These are phyloP conservation scores for Oscheius sp. DNA, from an alignment of 2,888 invertebrate genomes.

Conservation along the genomic window DNA sequence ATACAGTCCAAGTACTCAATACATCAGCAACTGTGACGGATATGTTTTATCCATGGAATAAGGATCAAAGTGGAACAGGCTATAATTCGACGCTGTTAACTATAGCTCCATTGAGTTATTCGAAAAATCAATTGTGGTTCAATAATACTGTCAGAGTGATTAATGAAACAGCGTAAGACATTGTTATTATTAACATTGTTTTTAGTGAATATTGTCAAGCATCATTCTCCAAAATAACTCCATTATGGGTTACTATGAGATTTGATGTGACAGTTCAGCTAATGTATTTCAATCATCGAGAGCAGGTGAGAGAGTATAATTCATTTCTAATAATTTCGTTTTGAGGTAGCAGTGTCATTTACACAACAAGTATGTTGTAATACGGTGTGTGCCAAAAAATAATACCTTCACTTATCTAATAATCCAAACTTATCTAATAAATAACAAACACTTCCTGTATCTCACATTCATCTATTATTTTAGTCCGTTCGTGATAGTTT, in stretches of 20 bases:
- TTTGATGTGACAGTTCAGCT: slow-evolving; percentile 63
- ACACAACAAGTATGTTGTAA: too few relatives aligned
- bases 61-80: slow-evolving; percentile 58
- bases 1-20: slow-evolving; percentile 67
- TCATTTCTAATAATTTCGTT: too few relatives aligned
- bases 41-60: slow-evolving; percentile 54
- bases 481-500: too few relatives aligned
- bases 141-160: slow-evolving; percentile 58
- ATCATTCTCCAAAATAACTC: slow-evolving; percentile 52
- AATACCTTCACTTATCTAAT: too few relatives aligned
- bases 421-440: too few relatives aligned
- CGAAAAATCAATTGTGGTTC: slow-evolving; percentile 46
- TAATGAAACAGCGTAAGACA: slow-evolving; percentile 37
- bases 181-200: slow-evolving; percentile 23
- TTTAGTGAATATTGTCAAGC: slow-evolving; percentile 64
- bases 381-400: too few relatives aligned
- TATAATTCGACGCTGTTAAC: slow-evolving; percentile 41
- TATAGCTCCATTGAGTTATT: slow-evolving; percentile 42
- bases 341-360: too few relatives aligned
- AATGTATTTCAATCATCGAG: slow-evolving; percentile 57
- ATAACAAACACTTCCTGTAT: too few relatives aligned
- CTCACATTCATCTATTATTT: too few relatives aligned
- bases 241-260: slow-evolving; percentile 63
- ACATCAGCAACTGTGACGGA: slow-evolving; percentile 29
- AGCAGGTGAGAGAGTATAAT: slow-evolving; percentile 37